Conservation (phyloP, 2,888 invertebrate genomes). For the Trisateles emortualis region DNA sequence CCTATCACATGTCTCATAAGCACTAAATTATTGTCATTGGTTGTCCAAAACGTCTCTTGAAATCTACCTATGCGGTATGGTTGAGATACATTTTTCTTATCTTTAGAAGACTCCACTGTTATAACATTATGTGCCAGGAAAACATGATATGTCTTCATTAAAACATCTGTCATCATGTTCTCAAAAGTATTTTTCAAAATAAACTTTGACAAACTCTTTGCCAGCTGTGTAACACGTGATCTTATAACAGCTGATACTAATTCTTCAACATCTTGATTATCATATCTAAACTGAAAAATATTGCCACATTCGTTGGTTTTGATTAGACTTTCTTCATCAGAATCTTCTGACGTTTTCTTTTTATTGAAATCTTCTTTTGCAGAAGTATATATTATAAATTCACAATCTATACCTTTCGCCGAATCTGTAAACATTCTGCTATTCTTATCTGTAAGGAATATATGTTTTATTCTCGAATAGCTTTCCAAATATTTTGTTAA, state of each 20-base stretch:
- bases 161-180: slow-evolving; percentile 32
- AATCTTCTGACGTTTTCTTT: slow-evolving; percentile 2
- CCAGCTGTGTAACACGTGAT: slow-evolving; percentile 28
- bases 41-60: slow-evolving; percentile 17
- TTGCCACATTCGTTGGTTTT: slow-evolving; percentile 18
- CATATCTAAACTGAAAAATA: slow-evolving; percentile 28
- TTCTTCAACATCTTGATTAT: slow-evolving; percentile 24
- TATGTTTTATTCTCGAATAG: slow-evolving; percentile 29
- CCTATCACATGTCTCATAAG: slow-evolving; percentile 17
- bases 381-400: slow-evolving; percentile 39
- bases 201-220: slow-evolving; percentile 27
- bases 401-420: slow-evolving; percentile 20
- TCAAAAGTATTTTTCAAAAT: slow-evolving; percentile 26
- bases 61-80: slow-evolving; percentile 17
- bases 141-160: slow-evolving; percentile 36
- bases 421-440: slow-evolving; percentile 28
- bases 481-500: slow-evolving; percentile 35
- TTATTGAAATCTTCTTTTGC: slow-evolving; percentile 24
- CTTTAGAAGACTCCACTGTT: neutral
- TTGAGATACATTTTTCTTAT: too few species aligned
- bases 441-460: slow-evolving; percentile 14
- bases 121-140: slow-evolving; percentile 24
- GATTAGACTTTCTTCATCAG: slow-evolving; percentile 18
- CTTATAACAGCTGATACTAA: slow-evolving; percentile 21
- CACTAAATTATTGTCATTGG: slow-evolving; percentile 17